Base-by-base conservation (phyloP, 1,140 invertebrate genomes). In the Bicyclus anynana region DNA sequence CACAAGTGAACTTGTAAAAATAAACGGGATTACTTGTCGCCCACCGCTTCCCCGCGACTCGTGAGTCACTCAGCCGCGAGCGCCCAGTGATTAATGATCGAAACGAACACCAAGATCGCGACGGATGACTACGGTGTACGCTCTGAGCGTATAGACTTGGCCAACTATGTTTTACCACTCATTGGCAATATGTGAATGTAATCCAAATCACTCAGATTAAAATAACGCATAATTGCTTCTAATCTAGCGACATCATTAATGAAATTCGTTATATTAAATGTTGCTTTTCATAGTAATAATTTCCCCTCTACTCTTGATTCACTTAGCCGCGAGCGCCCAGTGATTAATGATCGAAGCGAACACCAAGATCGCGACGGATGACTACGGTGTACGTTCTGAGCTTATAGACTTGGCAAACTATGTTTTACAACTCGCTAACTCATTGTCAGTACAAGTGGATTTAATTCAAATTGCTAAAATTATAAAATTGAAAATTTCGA, bases 11-110 rank as follows among this genome's bases (percentile, higher is more conserved):
- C 64, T 72, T 74, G 54, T 74, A 77, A 79, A 80, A 80, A 79
- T 77, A 79, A 79, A 77, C 55, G 52, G 65, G 63, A 72, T 77
- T 74, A 72, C 53, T 74, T 70, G 67, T 74, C 80, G 77, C 80
- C 80, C 77, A 79, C 77, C 59, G 49, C 53, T 66, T 62, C 51
- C 56, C 60, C 59, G 38, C 55, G 53, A 14, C 42, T 53, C 29
- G 55, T 82, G 79, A 82, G 61, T 80, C 79, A 80, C 63, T 18
- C 35, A 47, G 49, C 53, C 60, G 56, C 51, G 13, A 38, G 47
- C 44, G 29, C 48, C 52, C 42, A 35, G 20, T 77, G 70, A 74
- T 72, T 69, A 70, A 74, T 69, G 23, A 65, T 64, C 42, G n/a
- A n/a, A n/a, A n/a, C n/a, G n/a, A n/a, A n/a, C 71, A 70, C 67